Evolutionary conservation across 2,113 vertebrate genomes (phyloP).

Genomic region (Macrotus californicus): DNA sequence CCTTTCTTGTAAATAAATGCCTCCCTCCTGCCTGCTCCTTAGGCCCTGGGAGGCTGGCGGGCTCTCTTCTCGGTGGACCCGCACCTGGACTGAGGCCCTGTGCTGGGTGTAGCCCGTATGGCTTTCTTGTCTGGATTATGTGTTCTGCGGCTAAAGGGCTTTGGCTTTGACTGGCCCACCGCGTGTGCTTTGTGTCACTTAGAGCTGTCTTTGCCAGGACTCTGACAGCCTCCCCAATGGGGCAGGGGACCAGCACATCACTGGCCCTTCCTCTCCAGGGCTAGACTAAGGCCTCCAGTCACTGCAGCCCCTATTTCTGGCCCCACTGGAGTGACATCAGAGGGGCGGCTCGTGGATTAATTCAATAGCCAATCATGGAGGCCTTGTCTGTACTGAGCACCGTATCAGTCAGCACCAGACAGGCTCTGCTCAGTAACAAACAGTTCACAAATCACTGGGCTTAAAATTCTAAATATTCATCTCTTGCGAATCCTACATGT

Average conservation of each 20-base stretch:
- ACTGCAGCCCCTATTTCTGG: background rate
- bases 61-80: background rate
- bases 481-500: background rate
- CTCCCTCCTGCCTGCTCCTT: background rate
- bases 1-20: background rate
- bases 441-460: background rate
- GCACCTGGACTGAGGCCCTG: background rate
- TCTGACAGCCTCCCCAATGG: background rate
- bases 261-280: background rate
- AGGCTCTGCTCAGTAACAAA: background rate
- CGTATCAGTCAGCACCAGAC: background rate
- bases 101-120: background rate
- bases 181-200: background rate
- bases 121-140: background rate
- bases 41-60: background rate
- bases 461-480: background rate
- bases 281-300: background rate
- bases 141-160: background rate
- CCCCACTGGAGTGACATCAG: background rate
- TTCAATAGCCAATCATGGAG: background rate
- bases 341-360: accelerated
- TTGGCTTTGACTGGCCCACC: background rate
- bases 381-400: background rate
- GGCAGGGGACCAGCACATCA: background rate
- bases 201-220: background rate